Evolutionary conservation across 1,140 invertebrate species (phyloP).

Genomic region (Drosophila saltans): DNA sequence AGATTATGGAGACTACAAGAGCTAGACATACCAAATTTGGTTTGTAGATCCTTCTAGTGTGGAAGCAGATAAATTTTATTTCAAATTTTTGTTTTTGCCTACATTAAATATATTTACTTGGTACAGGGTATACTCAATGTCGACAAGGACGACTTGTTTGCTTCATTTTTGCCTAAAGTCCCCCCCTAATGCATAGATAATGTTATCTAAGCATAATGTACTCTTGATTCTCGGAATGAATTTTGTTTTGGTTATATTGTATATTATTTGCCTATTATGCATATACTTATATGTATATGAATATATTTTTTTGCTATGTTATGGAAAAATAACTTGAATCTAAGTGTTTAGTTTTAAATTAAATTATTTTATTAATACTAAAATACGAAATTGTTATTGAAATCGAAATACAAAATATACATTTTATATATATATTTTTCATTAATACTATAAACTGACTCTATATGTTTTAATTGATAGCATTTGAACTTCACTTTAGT

Average conservation of each 20-base stretch:
- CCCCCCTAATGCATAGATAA: too few species aligned
- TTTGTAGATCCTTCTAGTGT: too few species aligned
- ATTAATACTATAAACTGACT: slow-evolving; percentile 6
- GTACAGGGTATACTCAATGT: too few species aligned
- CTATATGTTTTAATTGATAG: background rate
- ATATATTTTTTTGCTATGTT: slow-evolving; percentile 11
- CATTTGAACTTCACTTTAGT: too few species aligned
- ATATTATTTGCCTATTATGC: slow-evolving; percentile 8
- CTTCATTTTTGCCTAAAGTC: too few species aligned
- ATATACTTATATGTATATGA: background rate
- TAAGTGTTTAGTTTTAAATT: slow-evolving; percentile 13
- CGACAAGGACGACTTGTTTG: too few species aligned
- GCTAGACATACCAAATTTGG: too few species aligned
- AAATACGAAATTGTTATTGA: slow-evolving; percentile 13
- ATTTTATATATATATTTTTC: slow-evolving; percentile 15
- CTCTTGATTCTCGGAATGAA: background rate
- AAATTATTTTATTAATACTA: slow-evolving; percentile 9
- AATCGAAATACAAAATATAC: slow-evolving; percentile 15
- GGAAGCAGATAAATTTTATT: too few species aligned
- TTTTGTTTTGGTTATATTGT: background rate
- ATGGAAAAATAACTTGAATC: background rate
- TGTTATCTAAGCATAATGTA: background rate
- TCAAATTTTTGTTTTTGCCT: too few species aligned
- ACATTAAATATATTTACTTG: too few species aligned
- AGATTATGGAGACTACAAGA: too few species aligned